A percentile compares a stretch with the other conserved stretches of the same genome.
Evolutionary conservation across 2,888 invertebrate genomes (phyloP).

Genomic region (Megamerina dolium): DNA sequence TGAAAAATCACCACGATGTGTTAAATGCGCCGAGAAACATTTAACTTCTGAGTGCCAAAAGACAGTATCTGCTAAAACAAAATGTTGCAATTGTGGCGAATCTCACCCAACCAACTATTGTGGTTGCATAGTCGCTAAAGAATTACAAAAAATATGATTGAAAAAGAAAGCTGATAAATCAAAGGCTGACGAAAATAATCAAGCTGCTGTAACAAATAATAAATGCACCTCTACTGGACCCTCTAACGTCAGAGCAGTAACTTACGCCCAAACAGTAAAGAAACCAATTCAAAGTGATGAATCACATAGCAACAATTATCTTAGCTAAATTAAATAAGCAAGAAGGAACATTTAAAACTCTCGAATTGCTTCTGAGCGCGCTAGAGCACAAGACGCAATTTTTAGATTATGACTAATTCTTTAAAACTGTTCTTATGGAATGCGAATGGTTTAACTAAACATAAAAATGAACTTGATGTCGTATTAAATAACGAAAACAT

Average conservation of each 20-base stretch:
- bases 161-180: not conserved
- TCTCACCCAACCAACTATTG: slow-evolving; percentile 8
- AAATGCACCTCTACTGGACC: too few species aligned
- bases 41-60: slow-evolving; percentile 5
- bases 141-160: slow-evolving; percentile 7
- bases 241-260: too few species aligned
- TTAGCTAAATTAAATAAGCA: not conserved
- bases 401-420: not conserved
- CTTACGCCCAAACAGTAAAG: too few species aligned
- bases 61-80: not conserved
- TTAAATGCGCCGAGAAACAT: slow-evolving; percentile 10
- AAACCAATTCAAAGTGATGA: not conserved
- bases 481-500: not conserved
- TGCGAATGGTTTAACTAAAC: not conserved
- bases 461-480: slow-evolving; percentile 1
- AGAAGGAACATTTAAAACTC: too few species aligned
- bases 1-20: slow-evolving; percentile 4
- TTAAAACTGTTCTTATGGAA: not conserved
- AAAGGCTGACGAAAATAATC: not conserved
- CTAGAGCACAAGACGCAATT: not conserved
- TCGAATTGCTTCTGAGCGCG: too few species aligned
- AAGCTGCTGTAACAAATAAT: too few species aligned
- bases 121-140: slow-evolving; percentile 4
- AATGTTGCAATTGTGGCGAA: slow-evolving; percentile 10
- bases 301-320: too few species aligned